Percentiles rank a stretch among this genome's conserved stretches.
phyloP scores from a whole-genome alignment of 2,113 vertebrate genomes.

The Otocyon megalotis region DNA sequence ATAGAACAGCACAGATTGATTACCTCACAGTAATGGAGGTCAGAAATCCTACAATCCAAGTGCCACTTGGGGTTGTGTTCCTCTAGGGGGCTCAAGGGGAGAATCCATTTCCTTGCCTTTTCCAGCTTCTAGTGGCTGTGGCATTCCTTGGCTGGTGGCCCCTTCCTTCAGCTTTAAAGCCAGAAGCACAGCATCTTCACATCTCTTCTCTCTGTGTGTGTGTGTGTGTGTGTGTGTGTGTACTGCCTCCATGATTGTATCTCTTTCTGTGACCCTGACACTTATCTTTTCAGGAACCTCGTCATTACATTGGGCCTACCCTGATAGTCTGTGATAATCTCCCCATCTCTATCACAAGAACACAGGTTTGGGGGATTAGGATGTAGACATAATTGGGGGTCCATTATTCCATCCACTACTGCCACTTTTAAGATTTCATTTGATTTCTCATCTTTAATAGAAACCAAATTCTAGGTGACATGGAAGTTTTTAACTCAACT shows the following conservation, averaged over 20 bases:
- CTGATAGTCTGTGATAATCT: background rate
- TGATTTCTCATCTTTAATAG: background rate
- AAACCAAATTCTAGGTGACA: background rate
- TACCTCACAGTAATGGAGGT: background rate
- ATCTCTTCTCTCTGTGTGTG: background rate
- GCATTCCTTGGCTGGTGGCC: background rate
- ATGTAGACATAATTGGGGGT: background rate
- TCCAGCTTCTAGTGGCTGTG: background rate
- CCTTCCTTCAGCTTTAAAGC: background rate
- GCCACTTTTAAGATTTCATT: background rate
- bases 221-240: background rate
- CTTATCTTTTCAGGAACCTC: background rate
- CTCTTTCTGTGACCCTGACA: background rate
- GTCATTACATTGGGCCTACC: background rate
- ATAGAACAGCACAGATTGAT: background rate
- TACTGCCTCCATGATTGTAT: background rate
- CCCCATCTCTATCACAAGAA: background rate
- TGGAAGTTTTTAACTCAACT: background rate
- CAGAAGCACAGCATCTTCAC: background rate
- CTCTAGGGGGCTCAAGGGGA: background rate
- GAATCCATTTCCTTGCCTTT: background rate
- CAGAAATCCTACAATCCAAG: background rate
- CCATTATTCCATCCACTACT: background rate
- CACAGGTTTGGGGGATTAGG: background rate
- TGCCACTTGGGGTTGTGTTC: background rate